Evolutionary conservation across 2,888 invertebrate species (phyloP).

Genomic region (Camponotus fellah): DNA sequence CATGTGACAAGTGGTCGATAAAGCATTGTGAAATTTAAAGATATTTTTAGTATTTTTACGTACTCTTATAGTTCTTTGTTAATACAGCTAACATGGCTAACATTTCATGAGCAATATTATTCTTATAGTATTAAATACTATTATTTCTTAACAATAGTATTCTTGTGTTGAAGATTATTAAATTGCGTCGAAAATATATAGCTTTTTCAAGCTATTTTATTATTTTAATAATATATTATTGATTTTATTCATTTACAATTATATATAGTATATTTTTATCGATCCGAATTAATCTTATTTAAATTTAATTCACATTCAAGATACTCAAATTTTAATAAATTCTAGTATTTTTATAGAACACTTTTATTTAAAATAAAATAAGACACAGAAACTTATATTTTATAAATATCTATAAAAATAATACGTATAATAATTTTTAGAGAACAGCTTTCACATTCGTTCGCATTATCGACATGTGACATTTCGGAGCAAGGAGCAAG

Average conservation of each 20-base stretch:
- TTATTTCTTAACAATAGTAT: neutral
- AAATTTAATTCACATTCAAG: neutral
- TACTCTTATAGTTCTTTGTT: slow-evolving; percentile 1
- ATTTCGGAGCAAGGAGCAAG: slow-evolving; percentile 70
- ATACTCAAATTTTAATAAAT: neutral
- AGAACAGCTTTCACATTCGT: slow-evolving; percentile 1
- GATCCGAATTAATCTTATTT: neutral
- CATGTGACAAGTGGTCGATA: slow-evolving; percentile 29
- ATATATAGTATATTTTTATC: neutral
- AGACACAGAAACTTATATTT: neutral
- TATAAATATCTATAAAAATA: neutral
- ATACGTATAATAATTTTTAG: neutral
- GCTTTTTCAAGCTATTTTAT: neutral
- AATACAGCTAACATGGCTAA: neutral
- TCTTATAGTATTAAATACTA: no score
- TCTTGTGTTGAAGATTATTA: neutral
- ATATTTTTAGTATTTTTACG: slow-evolving; percentile 10
- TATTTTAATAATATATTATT: neutral
- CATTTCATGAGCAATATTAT: slow-evolving; percentile 3
- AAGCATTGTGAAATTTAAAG: slow-evolving; percentile 42
- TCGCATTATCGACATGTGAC: slow-evolving; percentile 64
- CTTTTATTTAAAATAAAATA: neutral
- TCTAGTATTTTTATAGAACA: neutral
- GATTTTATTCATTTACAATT: neutral
- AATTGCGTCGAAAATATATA: neutral